Percentiles rank a stretch among this genome's conserved stretches.
Conservation (phyloP, 2,113 vertebrate genomes). For the Glareola pratincola region DNA sequence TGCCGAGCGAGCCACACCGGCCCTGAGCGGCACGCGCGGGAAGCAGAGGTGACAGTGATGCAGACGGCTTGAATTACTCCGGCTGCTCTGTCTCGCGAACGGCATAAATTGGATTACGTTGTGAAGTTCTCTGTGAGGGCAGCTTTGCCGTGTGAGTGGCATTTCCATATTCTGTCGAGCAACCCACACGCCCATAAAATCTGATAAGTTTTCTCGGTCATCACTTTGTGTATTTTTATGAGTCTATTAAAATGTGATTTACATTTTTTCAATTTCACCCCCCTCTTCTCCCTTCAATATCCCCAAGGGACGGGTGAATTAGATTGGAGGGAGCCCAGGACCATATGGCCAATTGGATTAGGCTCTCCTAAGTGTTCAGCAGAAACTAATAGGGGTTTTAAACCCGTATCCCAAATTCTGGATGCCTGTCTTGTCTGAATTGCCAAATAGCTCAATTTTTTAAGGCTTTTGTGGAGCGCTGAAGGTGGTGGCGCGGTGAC, state of each 20-base stretch:
- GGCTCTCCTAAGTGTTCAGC: constrained; percentile 28
- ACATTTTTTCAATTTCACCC: constrained; percentile 48
- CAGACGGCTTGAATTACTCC: background rate
- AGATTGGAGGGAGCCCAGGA: constrained; percentile 49
- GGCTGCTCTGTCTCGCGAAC: background rate
- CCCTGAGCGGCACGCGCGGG: background rate
- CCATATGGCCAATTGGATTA: constrained; percentile 64
- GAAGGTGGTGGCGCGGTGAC: accelerated
- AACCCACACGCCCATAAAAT: constrained; percentile 43
- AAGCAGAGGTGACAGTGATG: constrained; percentile 21
- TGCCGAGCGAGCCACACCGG: accelerated
- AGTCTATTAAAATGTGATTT: constrained; percentile 69
- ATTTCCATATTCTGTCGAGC: constrained; percentile 52
- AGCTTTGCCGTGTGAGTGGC: constrained; percentile 37
- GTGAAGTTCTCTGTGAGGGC: background rate
- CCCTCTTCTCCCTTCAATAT: background rate
- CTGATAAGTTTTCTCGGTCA: constrained; percentile 56
- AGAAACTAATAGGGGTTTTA: constrained; percentile 21
- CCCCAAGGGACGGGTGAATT: constrained; percentile 34
- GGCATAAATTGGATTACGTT: constrained; percentile 1
- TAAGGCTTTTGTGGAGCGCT: background rate
- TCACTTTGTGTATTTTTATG: constrained; percentile 67
- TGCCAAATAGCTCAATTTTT: background rate
- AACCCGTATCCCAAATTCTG: background rate
- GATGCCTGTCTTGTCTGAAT: background rate